Conservation (phyloP, 2,113 vertebrate genomes). For the Corythornis madagascariensis region DNA sequence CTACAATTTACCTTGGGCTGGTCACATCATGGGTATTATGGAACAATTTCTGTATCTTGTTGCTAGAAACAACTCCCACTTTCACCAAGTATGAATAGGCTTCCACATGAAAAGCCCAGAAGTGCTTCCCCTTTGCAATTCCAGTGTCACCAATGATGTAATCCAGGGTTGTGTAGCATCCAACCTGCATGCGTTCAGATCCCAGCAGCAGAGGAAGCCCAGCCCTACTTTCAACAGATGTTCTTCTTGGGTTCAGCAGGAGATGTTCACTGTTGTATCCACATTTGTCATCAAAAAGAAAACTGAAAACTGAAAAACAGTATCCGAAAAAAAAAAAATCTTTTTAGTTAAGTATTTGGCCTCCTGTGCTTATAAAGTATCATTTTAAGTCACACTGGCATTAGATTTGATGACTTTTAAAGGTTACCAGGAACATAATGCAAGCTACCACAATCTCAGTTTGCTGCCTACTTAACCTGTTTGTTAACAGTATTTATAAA, state of each 20-base stretch:
- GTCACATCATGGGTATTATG: conserved; percentile 87
- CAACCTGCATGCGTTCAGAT: conserved; percentile 89
- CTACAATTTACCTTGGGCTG: conserved; percentile 88
- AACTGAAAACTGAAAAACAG: conserved; percentile 85
- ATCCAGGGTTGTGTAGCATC: conserved; percentile 88
- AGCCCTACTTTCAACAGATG: conserved; percentile 89
- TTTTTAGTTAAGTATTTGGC: background rate
- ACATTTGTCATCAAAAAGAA: conserved; percentile 95
- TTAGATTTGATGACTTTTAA: background rate
- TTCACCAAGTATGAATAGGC: conserved; percentile 92
- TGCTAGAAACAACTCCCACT: conserved; percentile 90
- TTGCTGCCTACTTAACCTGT: background rate
- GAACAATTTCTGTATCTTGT: conserved; percentile 93
- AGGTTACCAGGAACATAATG: background rate
- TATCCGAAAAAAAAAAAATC: background rate
- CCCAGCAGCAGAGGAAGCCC: conserved; percentile 86
- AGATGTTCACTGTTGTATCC: conserved; percentile 91
- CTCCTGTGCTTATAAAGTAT: background rate
- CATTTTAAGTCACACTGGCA: background rate
- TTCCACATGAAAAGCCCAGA: conserved; percentile 93
- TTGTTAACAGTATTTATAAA: background rate
- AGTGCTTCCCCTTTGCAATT: conserved; percentile 91
- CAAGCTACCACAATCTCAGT: background rate
- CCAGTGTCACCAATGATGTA: conserved; percentile 93
- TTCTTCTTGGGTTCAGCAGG: conserved; percentile 81